Base-by-base conservation (phyloP, 2,888 invertebrate genomes). In the Aphelenchoides bicaudatus region DNA sequence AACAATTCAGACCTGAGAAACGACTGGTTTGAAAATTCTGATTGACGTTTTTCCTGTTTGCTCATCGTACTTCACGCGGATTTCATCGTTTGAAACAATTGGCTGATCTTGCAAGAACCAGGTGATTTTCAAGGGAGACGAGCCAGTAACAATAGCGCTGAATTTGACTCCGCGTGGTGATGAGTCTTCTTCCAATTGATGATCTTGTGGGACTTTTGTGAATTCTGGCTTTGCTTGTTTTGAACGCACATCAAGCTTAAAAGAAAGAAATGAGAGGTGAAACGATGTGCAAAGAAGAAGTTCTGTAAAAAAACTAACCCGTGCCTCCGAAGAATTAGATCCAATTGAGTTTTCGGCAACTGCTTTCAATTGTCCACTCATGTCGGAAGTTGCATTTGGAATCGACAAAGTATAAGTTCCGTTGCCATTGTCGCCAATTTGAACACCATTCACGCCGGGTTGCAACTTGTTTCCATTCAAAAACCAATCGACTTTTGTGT, bases 281-380 rank as follows among this genome's bases (percentile, higher is more conserved):
- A n/a, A n/a, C n/a, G n/a, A n/a, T n/a, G n/a, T n/a, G n/a, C n/a
- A n/a, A n/a, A n/a, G n/a, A n/a, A n/a, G n/a, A n/a, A n/a, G n/a
- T n/a, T 25, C 27, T n/a, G n/a, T n/a, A n/a, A n/a, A n/a, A n/a
- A n/a, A 23, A 16, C 25, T 56, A 31, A 6, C 19, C 10, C n/a
- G n/a, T n/a, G 89, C 89, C 81, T 87, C 87, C 71, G 89, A 88
- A 54, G 85, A 85, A 31, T 88, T 88, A 69, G 86, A 87, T 58
- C 93, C 93, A 80, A 89, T 85, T 66, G 87, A 85, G 79, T 93
- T 94, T 49, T 87, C 86, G 0, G 93, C 93, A 25, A 85, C 86
- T 80, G 90, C 91, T 13, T 38, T 27, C 3, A 49, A 27, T 28
- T 49, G 16, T 6, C 37, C 60, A 10, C 25, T 25, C 64, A 65